Percentiles rank a stretch among this genome's conserved stretches.
Evolutionary conservation across 37 sponge, comb jelly and placozoan species (phyloP).

Genomic region (Dysidea cf. avara): DNA sequence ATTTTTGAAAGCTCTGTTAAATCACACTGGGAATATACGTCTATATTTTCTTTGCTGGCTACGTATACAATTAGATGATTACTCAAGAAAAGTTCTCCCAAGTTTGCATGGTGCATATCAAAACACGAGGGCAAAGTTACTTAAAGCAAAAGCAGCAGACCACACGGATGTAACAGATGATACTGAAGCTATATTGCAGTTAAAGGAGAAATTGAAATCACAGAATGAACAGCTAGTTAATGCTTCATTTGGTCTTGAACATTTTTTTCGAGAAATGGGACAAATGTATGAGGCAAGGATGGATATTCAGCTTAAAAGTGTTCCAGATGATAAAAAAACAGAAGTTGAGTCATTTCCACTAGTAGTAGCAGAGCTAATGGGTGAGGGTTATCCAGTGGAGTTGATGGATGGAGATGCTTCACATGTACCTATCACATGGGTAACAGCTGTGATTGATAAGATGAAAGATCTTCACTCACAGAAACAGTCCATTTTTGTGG

Average conservation of each 20-base stretch:
- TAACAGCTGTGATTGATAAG: slow-evolving; percentile 24
- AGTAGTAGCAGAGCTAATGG: slow-evolving; percentile 32
- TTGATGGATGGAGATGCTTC: slow-evolving; percentile 45
- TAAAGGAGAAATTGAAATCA: background rate
- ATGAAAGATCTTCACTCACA: background rate
- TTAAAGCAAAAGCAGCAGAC: background rate
- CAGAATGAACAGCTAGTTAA: slow-evolving; percentile 5
- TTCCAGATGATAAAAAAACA: background rate
- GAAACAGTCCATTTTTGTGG: background rate
- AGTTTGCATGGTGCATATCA: too few species aligned
- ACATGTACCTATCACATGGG: slow-evolving; percentile 44
- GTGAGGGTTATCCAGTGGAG: slow-evolving; percentile 44
- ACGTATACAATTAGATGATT: slow-evolving; percentile 11
- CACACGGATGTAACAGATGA: background rate
- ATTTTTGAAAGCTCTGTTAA: slow-evolving; percentile 2
- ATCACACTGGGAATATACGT: background rate
- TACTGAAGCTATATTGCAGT: background rate
- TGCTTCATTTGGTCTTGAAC: slow-evolving; percentile 35
- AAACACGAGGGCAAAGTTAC: background rate
- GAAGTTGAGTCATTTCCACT: slow-evolving; percentile 1
- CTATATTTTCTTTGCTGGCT: slow-evolving; percentile 10
- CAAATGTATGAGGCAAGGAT: slow-evolving; percentile 20
- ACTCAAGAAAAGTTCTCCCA: too few species aligned
- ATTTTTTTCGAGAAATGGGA: slow-evolving; percentile 18
- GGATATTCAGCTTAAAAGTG: background rate